Percentiles rank a stretch among this genome's conserved stretches.
Evolutionary conservation across 2,113 vertebrate species (phyloP).

Genomic region (Alces alces): DNA sequence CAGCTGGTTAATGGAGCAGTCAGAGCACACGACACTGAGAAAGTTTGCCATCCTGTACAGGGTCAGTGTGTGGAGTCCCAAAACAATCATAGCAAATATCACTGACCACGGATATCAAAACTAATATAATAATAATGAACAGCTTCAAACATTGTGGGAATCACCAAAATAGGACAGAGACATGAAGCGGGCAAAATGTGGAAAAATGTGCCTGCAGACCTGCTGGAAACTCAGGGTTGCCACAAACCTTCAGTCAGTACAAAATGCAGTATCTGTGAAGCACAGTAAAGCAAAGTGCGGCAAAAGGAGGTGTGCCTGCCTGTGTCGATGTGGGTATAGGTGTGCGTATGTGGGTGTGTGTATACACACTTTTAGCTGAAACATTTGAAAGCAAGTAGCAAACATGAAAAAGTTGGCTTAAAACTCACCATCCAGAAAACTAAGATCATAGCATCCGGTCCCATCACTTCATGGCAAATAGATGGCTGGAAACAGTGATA

Average conservation of each 20-base stretch:
- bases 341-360: neutral
- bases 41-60: accelerated
- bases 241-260: neutral
- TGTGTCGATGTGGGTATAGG: accelerated
- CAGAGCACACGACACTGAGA: neutral
- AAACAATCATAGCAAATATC: too few species aligned
- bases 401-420: neutral
- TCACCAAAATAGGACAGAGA: neutral
- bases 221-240: neutral
- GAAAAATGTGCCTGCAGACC: neutral
- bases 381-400: neutral
- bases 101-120: too few species aligned
- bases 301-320: neutral
- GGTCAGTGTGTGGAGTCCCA: neutral
- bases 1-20: neutral
- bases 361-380: too few species aligned
- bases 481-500: neutral
- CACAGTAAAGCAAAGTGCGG: neutral
- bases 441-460: neutral
- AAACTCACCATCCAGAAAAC: neutral
- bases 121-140: accelerated
- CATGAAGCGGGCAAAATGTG: neutral
- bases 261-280: neutral
- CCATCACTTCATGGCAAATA: neutral
- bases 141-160: neutral